phyloP scores from a whole-genome alignment of 2,888 invertebrate species.

The Prionchulus punctatus region DNA sequence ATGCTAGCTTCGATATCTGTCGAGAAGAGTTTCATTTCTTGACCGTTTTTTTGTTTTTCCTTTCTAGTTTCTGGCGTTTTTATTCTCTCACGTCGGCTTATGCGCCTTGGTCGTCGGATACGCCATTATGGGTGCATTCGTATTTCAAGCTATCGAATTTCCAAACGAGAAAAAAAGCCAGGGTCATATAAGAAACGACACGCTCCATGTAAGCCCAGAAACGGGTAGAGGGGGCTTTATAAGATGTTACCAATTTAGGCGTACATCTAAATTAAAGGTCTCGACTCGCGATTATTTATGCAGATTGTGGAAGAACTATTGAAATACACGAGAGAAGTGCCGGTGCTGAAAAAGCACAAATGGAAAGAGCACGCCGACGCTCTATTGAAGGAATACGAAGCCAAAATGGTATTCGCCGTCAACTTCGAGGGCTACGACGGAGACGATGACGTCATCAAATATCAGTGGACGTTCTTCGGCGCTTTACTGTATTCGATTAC shows the following conservation, averaged over 20 bases:
- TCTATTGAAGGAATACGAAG: conserved; percentile 34
- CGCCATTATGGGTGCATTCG: conserved; percentile 54
- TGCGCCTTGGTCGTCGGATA: conserved; percentile 56
- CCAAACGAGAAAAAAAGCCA: conserved; percentile 50
- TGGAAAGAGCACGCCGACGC: conserved; percentile 26
- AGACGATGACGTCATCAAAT: conserved; percentile 24
- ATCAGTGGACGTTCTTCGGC: conserved; percentile 37
- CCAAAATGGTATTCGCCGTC: conserved; percentile 33
- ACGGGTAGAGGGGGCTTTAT: not conserved
- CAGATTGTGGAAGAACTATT: conserved; percentile 26
- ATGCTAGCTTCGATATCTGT: too few species aligned
- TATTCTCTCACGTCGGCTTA: conserved; percentile 53
- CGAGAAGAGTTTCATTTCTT: too few species aligned
- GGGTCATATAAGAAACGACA: conserved; percentile 34
- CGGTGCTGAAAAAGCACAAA: conserved; percentile 15
- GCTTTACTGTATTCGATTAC: conserved; percentile 37
- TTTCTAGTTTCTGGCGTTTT: conserved; percentile 40
- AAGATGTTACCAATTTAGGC: too few species aligned
- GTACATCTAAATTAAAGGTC: too few species aligned
- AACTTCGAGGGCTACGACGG: conserved; percentile 34
- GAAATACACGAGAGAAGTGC: conserved; percentile 29
- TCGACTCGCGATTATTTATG: not conserved
- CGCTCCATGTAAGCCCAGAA: conserved; percentile 17
- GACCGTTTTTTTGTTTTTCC: too few species aligned
- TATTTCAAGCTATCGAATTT: conserved; percentile 57